Base-by-base conservation (phyloP, 2,797 vertebrate genomes). In the Choloepus didactylus region DNA sequence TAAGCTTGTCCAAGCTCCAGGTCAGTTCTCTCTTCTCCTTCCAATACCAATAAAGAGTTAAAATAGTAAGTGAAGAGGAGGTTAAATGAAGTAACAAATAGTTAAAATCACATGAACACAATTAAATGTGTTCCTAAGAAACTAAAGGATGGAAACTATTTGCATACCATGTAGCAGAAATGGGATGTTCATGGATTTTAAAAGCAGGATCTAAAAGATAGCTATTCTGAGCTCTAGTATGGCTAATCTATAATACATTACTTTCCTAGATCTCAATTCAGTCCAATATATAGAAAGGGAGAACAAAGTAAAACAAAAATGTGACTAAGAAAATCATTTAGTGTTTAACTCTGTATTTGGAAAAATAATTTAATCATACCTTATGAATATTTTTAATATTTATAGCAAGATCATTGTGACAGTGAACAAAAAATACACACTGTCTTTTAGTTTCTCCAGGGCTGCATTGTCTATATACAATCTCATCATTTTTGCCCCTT, bases 381-480 rank as follows among this genome's bases (percentile, higher is more conserved):
- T 99, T 98, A 11, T 98, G 97, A 95, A 99, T 97, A 72, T 89
- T 98, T 98, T 98, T 98, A 54, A 87, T 31, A 97, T 87, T 98
- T 95, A 99, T 41, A 73, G 97, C 5, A 35, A 69, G 31, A 81
- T 99, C 98, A 83, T 96, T 98, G 79, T 35, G 98, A 87, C 6
- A 98, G 77, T 98, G 98, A 96, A 98, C 38, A 41, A 99, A 99
- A 96, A 98, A 98, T 19, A 99, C 69, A 95, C 99, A 99, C 4
- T 98, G 29, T 85, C 98, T 77, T 81, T 66, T 0, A 99, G 96
- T 92, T 96, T 97, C 15, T 98, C 96, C 1, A 98, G 98, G 46
- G 92, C 81, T 70, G 98, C 81, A 21, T 14, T 94, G 60, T 98
- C 98, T 93, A 99, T 12, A 76, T 98, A 98, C 9, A 99, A 72